A percentile compares a stretch with the other conserved stretches of the same genome.
phyloP scores from a whole-genome alignment of 2,888 invertebrate species.

The Timema podura region DNA sequence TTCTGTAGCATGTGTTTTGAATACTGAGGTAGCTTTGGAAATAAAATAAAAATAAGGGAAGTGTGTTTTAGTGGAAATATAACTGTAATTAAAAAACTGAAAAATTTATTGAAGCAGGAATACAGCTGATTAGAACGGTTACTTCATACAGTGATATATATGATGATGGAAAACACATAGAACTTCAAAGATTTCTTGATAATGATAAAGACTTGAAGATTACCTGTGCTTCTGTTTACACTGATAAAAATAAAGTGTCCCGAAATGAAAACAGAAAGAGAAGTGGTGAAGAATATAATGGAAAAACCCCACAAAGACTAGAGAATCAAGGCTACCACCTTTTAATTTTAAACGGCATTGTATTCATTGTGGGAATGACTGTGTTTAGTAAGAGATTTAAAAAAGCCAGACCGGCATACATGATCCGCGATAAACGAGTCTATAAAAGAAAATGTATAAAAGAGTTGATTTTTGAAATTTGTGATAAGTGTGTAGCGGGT shows the following conservation, averaged over 20 bases:
- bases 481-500: no score
- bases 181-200: not conserved
- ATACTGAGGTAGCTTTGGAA: not conserved
- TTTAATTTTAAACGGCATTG: not conserved
- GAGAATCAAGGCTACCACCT: not conserved
- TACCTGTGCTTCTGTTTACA: not conserved
- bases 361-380: not conserved
- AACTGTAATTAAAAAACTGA: not conserved
- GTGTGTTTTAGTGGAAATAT: not conserved
- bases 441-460: not conserved
- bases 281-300: not conserved
- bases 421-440: not conserved
- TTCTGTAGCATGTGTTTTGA: not conserved
- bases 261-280: not conserved
- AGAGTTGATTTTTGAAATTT: not conserved
- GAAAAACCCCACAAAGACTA: not conserved
- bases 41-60: not conserved
- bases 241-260: constrained; percentile 1
- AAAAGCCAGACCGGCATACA: not conserved
- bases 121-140: not conserved
- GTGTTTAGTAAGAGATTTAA: not conserved
- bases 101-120: not conserved
- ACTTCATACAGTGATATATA: not conserved
- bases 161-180: not conserved
- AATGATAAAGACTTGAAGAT: not conserved